A percentile compares a stretch with the other conserved stretches of the same genome.
These are phyloP conservation scores for Deroplatys truncata DNA, from an alignment of 2,888 invertebrate species.

Conservation along the genomic window DNA sequence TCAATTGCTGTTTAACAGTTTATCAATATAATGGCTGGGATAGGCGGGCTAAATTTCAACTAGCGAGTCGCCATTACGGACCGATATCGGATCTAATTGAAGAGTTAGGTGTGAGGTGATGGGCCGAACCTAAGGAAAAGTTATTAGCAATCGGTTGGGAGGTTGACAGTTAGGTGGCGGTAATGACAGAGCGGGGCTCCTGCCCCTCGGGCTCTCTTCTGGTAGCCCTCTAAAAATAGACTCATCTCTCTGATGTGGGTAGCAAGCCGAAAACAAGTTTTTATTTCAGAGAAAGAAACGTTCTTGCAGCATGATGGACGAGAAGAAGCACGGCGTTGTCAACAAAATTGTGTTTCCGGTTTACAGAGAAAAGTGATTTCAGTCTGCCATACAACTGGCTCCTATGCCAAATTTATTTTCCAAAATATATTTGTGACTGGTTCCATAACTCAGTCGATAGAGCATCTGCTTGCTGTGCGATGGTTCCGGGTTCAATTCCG, in stretches of 20 bases:
- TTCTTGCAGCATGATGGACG: no score
- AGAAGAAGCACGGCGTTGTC: no score
- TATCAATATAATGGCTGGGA: not conserved
- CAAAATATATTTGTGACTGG: no score
- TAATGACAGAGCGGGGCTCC: not conserved
- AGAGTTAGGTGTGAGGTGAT: not conserved
- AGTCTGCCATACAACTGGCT: no score
- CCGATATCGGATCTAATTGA: not conserved
- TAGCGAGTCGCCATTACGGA: not conserved
- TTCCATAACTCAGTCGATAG: no score
- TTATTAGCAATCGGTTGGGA: not conserved
- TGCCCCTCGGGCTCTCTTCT: not conserved
- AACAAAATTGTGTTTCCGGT: no score
- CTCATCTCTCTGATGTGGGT: not conserved
- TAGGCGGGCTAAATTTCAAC: not conserved
- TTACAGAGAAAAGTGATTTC: no score
- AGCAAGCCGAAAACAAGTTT: no score
- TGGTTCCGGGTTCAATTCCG: no score
- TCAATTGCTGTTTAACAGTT: conserved; percentile 7
- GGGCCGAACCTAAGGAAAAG: not conserved
- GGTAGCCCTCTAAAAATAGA: not conserved
- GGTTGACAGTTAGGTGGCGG: not conserved
- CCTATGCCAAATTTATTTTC: no score
- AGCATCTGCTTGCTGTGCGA: no score
- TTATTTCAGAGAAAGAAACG: no score